Evolutionary conservation across 2,888 invertebrate species (phyloP).

Genomic region (Cataglyphis rosenhaueri): DNA sequence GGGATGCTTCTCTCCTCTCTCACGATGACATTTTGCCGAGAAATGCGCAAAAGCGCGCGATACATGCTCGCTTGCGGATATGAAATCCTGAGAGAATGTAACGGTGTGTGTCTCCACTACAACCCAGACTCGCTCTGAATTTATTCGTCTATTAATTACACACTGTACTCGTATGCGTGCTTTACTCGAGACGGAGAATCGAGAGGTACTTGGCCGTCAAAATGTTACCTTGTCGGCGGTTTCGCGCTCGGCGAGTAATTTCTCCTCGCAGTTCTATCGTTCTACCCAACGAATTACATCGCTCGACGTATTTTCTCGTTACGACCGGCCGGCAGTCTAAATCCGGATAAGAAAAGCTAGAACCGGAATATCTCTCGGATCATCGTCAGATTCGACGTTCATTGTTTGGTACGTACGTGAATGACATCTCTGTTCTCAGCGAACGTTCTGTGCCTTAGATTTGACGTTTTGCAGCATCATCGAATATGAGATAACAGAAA

Average conservation of each 20-base stretch:
- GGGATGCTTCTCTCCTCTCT: neutral
- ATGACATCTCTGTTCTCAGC: conserved; percentile 23
- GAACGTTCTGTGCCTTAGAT: neutral
- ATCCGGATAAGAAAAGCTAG: conserved; percentile 36
- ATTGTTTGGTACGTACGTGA: conserved; percentile 22
- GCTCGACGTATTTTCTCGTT: neutral
- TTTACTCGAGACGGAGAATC: neutral
- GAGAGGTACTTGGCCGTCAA: neutral
- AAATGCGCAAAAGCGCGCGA: neutral
- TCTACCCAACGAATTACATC: conserved; percentile 16
- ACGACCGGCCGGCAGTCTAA: conserved; percentile 4
- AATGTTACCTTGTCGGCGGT: neutral
- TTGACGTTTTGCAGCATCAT: conserved; percentile 32
- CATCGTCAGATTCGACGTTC: neutral
- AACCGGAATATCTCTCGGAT: conserved; percentile 18
- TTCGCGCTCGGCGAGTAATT: neutral
- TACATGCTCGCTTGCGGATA: neutral
- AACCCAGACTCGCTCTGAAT: neutral
- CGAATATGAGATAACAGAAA: conserved; percentile 13
- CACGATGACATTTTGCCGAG: neutral
- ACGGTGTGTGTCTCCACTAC: neutral
- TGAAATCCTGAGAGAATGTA: neutral
- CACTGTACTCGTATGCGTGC: neutral
- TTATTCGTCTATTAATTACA: conserved; percentile 13
- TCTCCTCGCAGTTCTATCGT: neutral